A percentile compares a stretch with the other conserved stretches of the same genome.
Evolutionary conservation across 1,140 invertebrate species (phyloP).

Genomic region (Anastrepha obliqua): DNA sequence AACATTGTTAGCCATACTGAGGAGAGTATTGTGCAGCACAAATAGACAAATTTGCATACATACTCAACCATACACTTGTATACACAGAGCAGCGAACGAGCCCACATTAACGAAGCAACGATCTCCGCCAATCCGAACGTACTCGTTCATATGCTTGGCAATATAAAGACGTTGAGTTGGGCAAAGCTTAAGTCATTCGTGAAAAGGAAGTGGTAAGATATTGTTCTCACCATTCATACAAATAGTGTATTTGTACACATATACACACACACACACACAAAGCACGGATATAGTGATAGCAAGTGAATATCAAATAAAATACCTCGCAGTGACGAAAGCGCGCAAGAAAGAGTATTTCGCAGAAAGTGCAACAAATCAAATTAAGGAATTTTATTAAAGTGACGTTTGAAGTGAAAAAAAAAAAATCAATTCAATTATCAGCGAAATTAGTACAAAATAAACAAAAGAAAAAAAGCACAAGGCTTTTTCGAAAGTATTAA

Average conservation of each 20-base stretch:
- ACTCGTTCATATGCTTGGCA: conserved; percentile 46
- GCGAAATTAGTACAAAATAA: conserved; percentile 27
- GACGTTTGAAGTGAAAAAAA: conserved; percentile 42
- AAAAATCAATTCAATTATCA: conserved; percentile 2
- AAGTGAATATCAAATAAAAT: not conserved
- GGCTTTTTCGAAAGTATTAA: conserved; percentile 54
- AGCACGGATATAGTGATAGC: not conserved
- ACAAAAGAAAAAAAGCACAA: conserved; percentile 53
- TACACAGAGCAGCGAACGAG: not conserved
- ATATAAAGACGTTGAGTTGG: conserved; percentile 67
- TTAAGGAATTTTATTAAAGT: conserved; percentile 18
- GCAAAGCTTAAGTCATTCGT: conserved; percentile 66
- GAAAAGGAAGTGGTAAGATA: conserved; percentile 63
- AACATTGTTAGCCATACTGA: not conserved
- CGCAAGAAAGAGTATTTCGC: not conserved
- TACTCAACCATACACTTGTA: not conserved
- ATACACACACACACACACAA: not conserved
- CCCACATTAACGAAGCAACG: conserved; percentile 32
- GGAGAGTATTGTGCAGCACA: not conserved
- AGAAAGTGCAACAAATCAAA: conserved; percentile 18
- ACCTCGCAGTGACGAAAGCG: not conserved
- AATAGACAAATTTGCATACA: conserved; percentile 4
- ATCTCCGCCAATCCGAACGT: conserved; percentile 15
- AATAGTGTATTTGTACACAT: not conserved
- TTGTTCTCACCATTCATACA: not conserved